Base-by-base conservation (phyloP, 2,113 vertebrate species). In the Tor tambroides region DNA sequence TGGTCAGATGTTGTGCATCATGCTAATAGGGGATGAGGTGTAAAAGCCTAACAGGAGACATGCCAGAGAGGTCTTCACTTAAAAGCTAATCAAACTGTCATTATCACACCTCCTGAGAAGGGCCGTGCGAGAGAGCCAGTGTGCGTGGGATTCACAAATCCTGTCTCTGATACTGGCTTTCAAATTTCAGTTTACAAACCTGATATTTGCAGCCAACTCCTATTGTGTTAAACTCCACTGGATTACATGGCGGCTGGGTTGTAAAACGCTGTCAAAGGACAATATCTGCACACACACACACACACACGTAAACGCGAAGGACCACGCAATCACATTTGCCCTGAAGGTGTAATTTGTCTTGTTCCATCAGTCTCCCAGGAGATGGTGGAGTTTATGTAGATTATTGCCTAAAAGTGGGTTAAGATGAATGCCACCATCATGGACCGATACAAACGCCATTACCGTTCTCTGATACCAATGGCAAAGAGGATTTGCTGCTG, bases 331-430 rank as follows among this genome's bases (percentile, higher is more conserved):
- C 41, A 65, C 80, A 85, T 89, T 80, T 89, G 76, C 89, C 91
- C 85, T 12, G 14, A 87, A 92, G 90, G 81, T 87, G 91, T 88
- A 86, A 93, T 93, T 94, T 91, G 90, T 94, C 92, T 93, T 85
- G 83, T 87, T 91, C 88, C 82, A n/a, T 87, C 88, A 86, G 80
- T 86, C 84, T 90, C 90, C 87, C 80, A 26, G 32, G 89, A 91
- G 91, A 89, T 87, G 65, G 87, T 88, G 86, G 86, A 87, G 89
- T 92, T 92, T 93, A 91, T 93, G 92, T 88, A 93, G 92, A 93
- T 93, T 93, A 92, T 91, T 89, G 87, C 90, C 91, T 89, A 84
- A 92, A 94, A 95, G 90, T 94, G 93, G 94, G 93, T 93, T 92
- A 92, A 93, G 91, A 93, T 92, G 88, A 92, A 93, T 89, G 89